Evolutionary conservation across 2,888 invertebrate genomes (phyloP).

Genomic region (Sesia bembeciformis): DNA sequence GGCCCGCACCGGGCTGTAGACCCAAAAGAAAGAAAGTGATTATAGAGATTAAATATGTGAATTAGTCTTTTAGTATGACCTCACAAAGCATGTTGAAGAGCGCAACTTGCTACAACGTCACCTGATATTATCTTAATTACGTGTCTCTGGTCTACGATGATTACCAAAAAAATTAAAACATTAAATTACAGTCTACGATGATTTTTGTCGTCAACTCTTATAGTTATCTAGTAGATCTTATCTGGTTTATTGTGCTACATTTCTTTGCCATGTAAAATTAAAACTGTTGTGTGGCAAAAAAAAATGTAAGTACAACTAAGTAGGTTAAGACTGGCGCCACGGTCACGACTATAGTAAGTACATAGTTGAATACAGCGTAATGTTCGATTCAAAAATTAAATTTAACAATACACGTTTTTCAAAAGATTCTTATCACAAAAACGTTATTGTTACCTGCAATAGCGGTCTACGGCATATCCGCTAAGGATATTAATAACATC

Average conservation of each 20-base stretch:
- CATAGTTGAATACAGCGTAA: background rate
- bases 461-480: slow-evolving; percentile 31
- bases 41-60: too few relatives aligned
- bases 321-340: too few relatives aligned
- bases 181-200: background rate
- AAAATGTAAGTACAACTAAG: too few relatives aligned
- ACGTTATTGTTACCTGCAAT: slow-evolving; percentile 36
- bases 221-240: background rate
- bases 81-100: too few relatives aligned
- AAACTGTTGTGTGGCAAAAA: too few relatives aligned
- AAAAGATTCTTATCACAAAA: slow-evolving; percentile 13
- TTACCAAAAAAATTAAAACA: background rate
- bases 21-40: too few relatives aligned
- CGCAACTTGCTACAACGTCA: background rate
- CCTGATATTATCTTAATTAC: background rate
- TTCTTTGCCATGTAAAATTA: too few relatives aligned
- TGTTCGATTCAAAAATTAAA: background rate
- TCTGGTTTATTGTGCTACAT: background rate
- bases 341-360: background rate
- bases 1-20: too few relatives aligned
- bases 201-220: background rate
- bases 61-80: too few relatives aligned
- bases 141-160: background rate
- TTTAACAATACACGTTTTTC: background rate
- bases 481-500: slow-evolving; percentile 30